Conservation (phyloP, 2,888 invertebrate species). For the Gerris lacustris region DNA sequence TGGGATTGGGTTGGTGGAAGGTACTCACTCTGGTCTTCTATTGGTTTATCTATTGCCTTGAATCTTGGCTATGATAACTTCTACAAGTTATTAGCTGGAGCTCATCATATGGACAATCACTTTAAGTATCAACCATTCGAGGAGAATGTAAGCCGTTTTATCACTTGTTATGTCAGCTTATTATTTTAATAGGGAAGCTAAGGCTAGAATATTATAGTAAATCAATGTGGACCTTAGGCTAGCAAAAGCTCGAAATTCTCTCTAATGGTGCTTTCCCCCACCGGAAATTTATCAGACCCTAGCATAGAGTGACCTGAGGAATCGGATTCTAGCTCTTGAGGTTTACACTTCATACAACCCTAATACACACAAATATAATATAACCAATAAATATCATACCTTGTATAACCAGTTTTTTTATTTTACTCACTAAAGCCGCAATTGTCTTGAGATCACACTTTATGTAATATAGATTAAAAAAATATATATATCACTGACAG, state of each 20-base stretch:
- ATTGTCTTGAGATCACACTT: no score
- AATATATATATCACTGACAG: no score
- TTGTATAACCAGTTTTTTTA: no score
- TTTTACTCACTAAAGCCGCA: no score
- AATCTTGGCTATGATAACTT: conserved; percentile 92
- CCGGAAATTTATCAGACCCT: not conserved
- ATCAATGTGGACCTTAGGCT: not conserved
- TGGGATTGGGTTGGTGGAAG: conserved; percentile 99
- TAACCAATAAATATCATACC: no score
- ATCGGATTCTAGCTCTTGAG: no score
- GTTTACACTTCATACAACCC: no score
- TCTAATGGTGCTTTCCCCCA: not conserved
- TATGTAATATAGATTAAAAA: no score
- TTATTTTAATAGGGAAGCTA: not conserved
- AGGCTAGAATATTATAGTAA: not conserved
- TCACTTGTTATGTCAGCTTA: not conserved
- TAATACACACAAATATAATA: no score
- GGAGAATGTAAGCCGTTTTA: conserved; percentile 59
- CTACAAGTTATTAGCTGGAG: conserved; percentile 79
- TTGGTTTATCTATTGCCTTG: conserved; percentile 89
- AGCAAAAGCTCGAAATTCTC: no score
- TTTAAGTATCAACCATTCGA: conserved; percentile 75
- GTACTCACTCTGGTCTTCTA: conserved; percentile 96
- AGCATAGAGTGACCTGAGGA: no score
- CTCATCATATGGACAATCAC: conserved; percentile 87